Conservation (phyloP, 2,888 invertebrate genomes). For the Pherbina coryleti region DNA sequence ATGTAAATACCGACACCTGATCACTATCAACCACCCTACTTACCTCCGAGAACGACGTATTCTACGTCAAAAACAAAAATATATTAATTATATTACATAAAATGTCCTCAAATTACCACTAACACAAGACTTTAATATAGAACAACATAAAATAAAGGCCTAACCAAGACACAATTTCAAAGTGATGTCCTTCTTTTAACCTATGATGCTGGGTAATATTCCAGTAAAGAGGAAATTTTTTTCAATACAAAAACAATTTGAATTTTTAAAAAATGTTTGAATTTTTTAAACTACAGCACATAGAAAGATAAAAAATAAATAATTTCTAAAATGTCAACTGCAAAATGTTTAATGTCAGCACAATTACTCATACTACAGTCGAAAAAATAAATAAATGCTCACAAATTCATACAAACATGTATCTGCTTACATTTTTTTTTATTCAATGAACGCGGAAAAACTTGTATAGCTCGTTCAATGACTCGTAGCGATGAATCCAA, state of each 20-base stretch:
- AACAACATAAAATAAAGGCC: no score
- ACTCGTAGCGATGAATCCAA: slow-evolving; percentile 42
- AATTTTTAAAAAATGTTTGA: background rate
- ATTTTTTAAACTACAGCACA: background rate
- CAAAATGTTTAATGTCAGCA: slow-evolving; percentile 60
- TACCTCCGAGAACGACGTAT: no score
- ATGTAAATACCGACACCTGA: no score
- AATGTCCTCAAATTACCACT: no score
- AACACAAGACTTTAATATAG: no score
- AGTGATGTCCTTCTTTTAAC: no score
- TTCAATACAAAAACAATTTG: background rate
- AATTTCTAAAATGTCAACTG: slow-evolving; percentile 30
- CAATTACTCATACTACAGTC: background rate
- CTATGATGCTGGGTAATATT: no score
- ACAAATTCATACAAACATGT: slow-evolving; percentile 12
- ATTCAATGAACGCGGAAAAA: slow-evolving; percentile 43
- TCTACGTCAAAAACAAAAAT: no score
- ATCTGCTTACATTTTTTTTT: background rate
- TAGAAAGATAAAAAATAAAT: background rate
- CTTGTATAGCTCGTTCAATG: slow-evolving; percentile 55
- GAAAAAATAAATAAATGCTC: background rate
- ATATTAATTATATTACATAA: no score
- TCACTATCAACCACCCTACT: no score
- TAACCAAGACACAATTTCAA: no score
- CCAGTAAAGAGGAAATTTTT: no score